Base-by-base conservation (phyloP, 2,113 vertebrate species). In the Sigmodon hispidus region DNA sequence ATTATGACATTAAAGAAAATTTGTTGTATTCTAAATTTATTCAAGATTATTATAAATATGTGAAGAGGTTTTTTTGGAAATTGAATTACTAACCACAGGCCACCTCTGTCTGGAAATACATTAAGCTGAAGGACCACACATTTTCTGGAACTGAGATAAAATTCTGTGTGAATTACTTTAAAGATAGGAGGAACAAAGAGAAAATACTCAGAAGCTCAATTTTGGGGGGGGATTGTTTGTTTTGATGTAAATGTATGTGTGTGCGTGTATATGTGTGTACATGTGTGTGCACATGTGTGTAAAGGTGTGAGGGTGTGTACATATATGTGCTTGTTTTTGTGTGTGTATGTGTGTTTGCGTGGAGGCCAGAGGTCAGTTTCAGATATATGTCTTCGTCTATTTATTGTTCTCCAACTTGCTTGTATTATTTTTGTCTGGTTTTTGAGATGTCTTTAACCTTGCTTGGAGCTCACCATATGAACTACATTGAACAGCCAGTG, bases 131-230 rank as follows among this genome's bases (percentile, higher is more conserved):
- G 15, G 26, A 5, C 12, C 55, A 67, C 73, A 1, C 5, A 65
- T 87, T 24, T 43, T 83, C 19, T 76, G 45, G 13, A 79, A 94
- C 76, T 90, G 10, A 87, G 92, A 52, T 73, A 31, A 93, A 83
- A 95, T 84, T 93, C 50, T 40, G 1, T 76, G 85, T 34, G 91
- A 48, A 50, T 55, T 87, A 4, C 0, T 61, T 21, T 48, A 77
- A 92, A 59, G 16, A 52, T 52, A 83, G 89, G 48, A 75, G 79
- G 77, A 89, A n/a, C 10, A 10, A 59, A 21, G 1, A 17, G 84
- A 87, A 93, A 70, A 31, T 1, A 77, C 94, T 79, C 40, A 48
- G 77, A 72, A 48, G 9, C 83, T 65, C 59, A 34, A 45, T 45
- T 84, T 45, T 4, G 1, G 3, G 8, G 8, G 1, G 3, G 8